These are phyloP conservation scores for Piliocolobus tephrosceles DNA, from an alignment of 2,113 vertebrate genomes.

Conservation along the genomic window DNA sequence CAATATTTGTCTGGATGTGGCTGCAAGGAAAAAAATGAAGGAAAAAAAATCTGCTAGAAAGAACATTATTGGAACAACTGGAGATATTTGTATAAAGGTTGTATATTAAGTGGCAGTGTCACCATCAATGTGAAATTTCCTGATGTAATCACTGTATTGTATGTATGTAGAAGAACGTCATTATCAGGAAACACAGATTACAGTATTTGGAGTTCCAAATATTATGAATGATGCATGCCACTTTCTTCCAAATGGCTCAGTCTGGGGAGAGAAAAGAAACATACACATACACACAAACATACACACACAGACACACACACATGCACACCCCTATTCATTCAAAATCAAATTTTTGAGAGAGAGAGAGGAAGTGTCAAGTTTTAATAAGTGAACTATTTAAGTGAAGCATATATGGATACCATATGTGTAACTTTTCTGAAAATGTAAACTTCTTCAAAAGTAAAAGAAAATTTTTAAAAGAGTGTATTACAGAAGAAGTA, in stretches of 20 bases:
- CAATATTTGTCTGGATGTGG: not conserved
- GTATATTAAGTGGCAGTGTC: not conserved
- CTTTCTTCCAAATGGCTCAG: not conserved
- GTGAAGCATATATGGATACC: not conserved
- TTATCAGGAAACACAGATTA: not conserved
- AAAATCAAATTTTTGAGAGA: constrained; percentile 1
- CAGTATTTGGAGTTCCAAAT: not conserved
- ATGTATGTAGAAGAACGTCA: not conserved
- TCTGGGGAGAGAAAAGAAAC: not conserved
- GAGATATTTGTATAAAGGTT: not conserved
- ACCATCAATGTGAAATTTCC: not conserved
- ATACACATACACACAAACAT: not conserved
- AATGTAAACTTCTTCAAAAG: not conserved
- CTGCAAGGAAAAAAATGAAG: not conserved
- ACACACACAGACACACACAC: not conserved
- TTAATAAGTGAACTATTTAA: not conserved
- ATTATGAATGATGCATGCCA: not conserved
- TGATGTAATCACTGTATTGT: not conserved
- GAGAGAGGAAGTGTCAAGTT: not conserved
- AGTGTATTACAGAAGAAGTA: not conserved
- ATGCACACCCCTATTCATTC: not conserved
- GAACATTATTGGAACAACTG: not conserved
- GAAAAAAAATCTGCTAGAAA: not conserved
- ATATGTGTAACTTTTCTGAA: not conserved
- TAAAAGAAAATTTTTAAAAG: not conserved